Percentiles rank a stretch among this genome's conserved stretches.
These are phyloP conservation scores for Perca fluviatilis DNA, from an alignment of 2,113 vertebrate genomes.

Conservation along the genomic window DNA sequence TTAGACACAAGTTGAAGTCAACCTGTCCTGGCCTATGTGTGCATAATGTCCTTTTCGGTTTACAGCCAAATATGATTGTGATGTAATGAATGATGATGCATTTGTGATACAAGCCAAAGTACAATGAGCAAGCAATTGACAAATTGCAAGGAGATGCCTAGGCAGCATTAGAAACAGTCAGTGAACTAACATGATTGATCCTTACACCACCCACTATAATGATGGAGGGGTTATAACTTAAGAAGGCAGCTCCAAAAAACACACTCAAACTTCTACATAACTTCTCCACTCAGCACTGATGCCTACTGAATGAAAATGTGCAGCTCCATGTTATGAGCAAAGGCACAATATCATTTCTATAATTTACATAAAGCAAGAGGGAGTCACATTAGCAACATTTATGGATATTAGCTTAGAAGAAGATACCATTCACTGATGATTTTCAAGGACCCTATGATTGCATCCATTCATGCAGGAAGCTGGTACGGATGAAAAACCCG, in stretches of 20 bases:
- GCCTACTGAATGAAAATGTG: constrained; percentile 16
- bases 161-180: constrained; percentile 22
- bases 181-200: constrained; percentile 29
- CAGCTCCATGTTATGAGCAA: constrained; percentile 14
- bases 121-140: constrained; percentile 15
- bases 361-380: constrained; percentile 45
- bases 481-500: constrained; percentile 60
- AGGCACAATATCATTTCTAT: constrained; percentile 29
- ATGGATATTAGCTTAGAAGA: constrained; percentile 55
- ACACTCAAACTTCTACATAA: constrained; percentile 16
- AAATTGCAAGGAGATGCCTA: constrained; percentile 25
- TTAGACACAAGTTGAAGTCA: too few species aligned
- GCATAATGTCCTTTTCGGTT: not conserved
- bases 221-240: constrained; percentile 20
- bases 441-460: constrained; percentile 68
- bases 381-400: constrained; percentile 55
- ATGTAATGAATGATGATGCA: constrained; percentile 13
- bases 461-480: constrained; percentile 68
- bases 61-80: constrained; percentile 2
- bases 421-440: constrained; percentile 57
- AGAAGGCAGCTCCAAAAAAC: constrained; percentile 36
- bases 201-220: constrained; percentile 23
- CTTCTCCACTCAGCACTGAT: constrained; percentile 40
- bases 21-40: not conserved
- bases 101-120: not conserved